phyloP scores from a whole-genome alignment of 2,113 vertebrate genomes.

The Oncorhynchus tshawytscha region DNA sequence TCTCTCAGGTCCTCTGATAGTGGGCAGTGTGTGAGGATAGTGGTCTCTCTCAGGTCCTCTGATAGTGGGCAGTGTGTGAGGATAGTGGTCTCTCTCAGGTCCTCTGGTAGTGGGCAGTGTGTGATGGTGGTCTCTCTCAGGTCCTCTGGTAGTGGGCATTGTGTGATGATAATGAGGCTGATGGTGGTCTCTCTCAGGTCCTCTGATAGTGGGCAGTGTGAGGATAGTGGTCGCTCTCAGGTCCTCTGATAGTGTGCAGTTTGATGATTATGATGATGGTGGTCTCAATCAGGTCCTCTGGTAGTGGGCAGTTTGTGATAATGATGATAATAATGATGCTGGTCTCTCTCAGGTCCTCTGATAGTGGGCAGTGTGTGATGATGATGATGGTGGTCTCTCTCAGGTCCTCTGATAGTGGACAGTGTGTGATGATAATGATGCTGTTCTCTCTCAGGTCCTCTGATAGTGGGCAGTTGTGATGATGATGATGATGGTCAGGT shows the following conservation, averaged over 20 bases:
- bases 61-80: slow-evolving; percentile 80
- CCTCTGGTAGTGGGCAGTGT: slow-evolving; percentile 47
- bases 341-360: slow-evolving; percentile 77
- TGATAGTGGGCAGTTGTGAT: slow-evolving; percentile 78
- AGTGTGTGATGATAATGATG: slow-evolving; percentile 67
- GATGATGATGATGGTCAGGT: slow-evolving; percentile 52
- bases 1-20: slow-evolving; percentile 55
- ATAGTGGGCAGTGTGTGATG: slow-evolving; percentile 74
- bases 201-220: slow-evolving; percentile 78
- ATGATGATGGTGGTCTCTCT: slow-evolving; percentile 29
- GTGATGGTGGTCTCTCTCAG: too few relatives aligned
- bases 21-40: slow-evolving; percentile 71
- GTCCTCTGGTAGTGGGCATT: too few relatives aligned
- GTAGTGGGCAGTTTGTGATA: slow-evolving; percentile 78
- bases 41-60: slow-evolving; percentile 77
- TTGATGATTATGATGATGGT: slow-evolving; percentile 48
- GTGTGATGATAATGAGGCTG: too few relatives aligned
- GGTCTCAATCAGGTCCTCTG: slow-evolving; percentile 77
- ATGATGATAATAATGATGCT: neutral
- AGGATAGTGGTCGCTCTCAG: slow-evolving; percentile 65
- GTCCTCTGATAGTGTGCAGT: slow-evolving; percentile 82
- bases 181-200: too few relatives aligned
- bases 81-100: slow-evolving; percentile 70
- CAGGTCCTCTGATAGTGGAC: slow-evolving; percentile 86
- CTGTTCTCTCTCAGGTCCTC: slow-evolving; percentile 79